A percentile compares a stretch with the other conserved stretches of the same genome.
These are phyloP conservation scores for Menidia menidia DNA, from an alignment of 2,797 vertebrate species.

Conservation along the genomic window DNA sequence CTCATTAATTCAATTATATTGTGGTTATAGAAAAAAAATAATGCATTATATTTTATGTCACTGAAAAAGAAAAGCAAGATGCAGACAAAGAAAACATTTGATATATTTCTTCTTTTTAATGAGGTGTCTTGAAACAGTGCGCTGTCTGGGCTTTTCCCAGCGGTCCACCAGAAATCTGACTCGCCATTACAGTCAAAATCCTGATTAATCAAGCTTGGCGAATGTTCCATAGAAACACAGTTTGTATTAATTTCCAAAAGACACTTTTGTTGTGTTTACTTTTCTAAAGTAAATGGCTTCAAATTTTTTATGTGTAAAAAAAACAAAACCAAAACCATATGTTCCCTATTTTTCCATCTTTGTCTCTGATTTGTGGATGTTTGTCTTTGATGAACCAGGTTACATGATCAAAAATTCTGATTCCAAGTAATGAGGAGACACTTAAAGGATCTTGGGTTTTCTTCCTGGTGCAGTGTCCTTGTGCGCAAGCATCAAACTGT, in stretches of 20 bases:
- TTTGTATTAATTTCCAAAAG: background rate
- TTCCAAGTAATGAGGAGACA: conserved; percentile 15
- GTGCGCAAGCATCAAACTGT: conserved; percentile 4
- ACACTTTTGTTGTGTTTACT: background rate
- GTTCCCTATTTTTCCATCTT: conserved; percentile 21
- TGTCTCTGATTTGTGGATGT: conserved; percentile 24
- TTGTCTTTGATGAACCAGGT: conserved; percentile 7
- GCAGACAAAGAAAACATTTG: too few species aligned
- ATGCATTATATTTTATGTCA: too few species aligned
- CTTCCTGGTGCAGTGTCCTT: conserved; percentile 4
- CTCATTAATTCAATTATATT: too few species aligned
- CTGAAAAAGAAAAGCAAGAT: too few species aligned
- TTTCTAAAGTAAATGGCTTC: conserved; percentile 1
- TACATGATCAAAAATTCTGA: conserved; percentile 15
- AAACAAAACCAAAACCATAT: background rate
- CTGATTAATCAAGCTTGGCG: conserved; percentile 3
- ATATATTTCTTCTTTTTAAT: too few species aligned
- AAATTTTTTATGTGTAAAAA: conserved; percentile 17
- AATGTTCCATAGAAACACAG: background rate
- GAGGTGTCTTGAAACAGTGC: too few species aligned
- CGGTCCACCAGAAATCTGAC: conserved; percentile 41
- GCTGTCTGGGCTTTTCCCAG: too few species aligned
- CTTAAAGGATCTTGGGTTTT: conserved; percentile 15
- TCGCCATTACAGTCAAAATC: conserved; percentile 2
- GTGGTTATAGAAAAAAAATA: too few species aligned